Evolutionary conservation across 2,113 vertebrate species (phyloP), one percentile per base, ranked within the genome.

Genomic region (Bubo bubo): DNA sequence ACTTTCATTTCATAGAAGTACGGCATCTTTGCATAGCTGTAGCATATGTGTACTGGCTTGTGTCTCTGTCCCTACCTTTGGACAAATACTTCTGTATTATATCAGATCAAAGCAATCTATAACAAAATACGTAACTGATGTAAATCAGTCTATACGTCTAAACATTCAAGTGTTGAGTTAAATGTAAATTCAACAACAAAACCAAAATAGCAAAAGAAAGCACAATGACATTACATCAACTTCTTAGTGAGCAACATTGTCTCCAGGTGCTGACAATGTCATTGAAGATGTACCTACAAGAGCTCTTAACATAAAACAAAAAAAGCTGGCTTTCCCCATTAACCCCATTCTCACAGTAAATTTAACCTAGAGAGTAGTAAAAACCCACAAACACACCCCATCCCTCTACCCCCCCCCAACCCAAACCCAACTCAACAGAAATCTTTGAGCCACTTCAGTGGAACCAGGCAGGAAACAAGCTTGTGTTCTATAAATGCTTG

Each of bases 381-480:
- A 72, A 24, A 9, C 0, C 2, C 35, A 6, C 9, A 26, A 56
- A 6, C 24, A 0, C 0, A 5, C 4, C 6, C 14, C 30, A 2
- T 19, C 4, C 26, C 21, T 60, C 64, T 37, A 71, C 39, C 26
- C 27, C 11, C 11, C 35, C 55, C 6, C 22, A 68, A 58, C 10
- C 3, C 63, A 73, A 76, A 68, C 21, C 8, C 26, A 85, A 53
- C 34, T 28, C 50, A 39, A 41, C 18, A 66, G 34, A 72, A 79
- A 64, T 64, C 58, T 88, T 73, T 35, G 35, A 52, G 13, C 16
- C 11, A 24, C 19, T 70, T 88, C 32, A 39, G 30, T 14, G 12
- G 30, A 86, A 68, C 9, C 11, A 56, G 39, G 16, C 28, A 73
- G 18, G 49, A 80, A 88, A 80, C 8, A 76, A 83, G 3, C 7